A percentile compares a stretch with the other conserved stretches of the same genome.
Conservation (phyloP, 1,140 invertebrate species). For the Meteorus sp. region DNA sequence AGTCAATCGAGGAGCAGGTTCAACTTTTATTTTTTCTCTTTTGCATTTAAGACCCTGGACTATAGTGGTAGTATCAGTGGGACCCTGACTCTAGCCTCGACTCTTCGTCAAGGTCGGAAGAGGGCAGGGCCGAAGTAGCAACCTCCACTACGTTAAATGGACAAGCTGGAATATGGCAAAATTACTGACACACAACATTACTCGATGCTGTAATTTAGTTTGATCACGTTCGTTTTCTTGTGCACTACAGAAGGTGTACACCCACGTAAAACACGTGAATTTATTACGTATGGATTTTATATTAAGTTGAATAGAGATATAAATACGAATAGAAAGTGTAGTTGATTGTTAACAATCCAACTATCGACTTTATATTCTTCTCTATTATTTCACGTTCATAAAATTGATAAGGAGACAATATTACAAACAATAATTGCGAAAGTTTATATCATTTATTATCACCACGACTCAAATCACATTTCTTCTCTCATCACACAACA, state of each 20-base stretch:
- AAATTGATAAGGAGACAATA: no score
- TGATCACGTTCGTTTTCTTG: conserved; percentile 23
- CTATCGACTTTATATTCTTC: no score
- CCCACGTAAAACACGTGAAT: conserved; percentile 38
- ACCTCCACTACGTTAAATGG: conserved; percentile 33
- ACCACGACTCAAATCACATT: background rate
- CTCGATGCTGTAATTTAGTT: conserved; percentile 41
- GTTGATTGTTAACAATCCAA: no score
- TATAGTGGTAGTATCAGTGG: conserved; percentile 4
- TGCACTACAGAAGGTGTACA: conserved; percentile 32
- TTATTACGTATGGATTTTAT: conserved; percentile 40
- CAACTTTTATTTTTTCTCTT: background rate
- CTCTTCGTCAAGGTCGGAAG: conserved; percentile 33
- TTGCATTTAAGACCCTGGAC: conserved; percentile 1
- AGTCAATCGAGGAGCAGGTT: conserved; percentile 6
- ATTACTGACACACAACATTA: no score
- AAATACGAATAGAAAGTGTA: no score
- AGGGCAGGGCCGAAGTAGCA: conserved; percentile 30
- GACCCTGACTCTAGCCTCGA: conserved; percentile 14
- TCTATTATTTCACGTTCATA: no score
- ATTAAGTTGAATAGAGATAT: no score
- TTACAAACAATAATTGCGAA: no score
- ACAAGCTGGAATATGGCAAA: background rate
- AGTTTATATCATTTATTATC: no score
- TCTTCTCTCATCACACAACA: background rate